Evolutionary conservation across 2,888 invertebrate genomes (phyloP).

Genomic region (Tenodera sinensis): DNA sequence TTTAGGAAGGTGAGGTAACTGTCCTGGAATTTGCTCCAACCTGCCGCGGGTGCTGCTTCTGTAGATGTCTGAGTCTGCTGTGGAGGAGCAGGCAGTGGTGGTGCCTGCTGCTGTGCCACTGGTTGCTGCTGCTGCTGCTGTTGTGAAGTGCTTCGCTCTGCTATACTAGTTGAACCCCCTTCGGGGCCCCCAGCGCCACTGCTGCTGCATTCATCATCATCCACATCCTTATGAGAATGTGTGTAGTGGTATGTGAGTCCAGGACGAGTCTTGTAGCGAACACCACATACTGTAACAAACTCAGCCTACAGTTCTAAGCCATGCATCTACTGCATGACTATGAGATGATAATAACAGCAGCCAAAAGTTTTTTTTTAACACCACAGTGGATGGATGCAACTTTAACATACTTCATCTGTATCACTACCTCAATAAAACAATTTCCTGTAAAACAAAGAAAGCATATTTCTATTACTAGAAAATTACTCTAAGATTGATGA

Average conservation of each 20-base stretch:
- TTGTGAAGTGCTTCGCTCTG: slow-evolving; percentile 26
- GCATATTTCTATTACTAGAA: background rate
- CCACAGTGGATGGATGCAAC: background rate
- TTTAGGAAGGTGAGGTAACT: slow-evolving; percentile 50
- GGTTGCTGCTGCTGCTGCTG: slow-evolving; percentile 9
- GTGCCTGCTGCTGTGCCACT: background rate
- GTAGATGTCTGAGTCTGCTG: slow-evolving; percentile 11
- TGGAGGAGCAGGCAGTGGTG: background rate
- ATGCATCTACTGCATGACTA: background rate
- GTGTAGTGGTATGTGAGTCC: slow-evolving; percentile 94
- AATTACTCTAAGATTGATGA: background rate
- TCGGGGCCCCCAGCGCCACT: slow-evolving; percentile 21
- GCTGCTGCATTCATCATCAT: slow-evolving; percentile 36
- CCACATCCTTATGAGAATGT: slow-evolving; percentile 69
- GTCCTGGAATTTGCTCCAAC: slow-evolving; percentile 55
- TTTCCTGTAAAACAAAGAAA: background rate
- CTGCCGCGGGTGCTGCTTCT: slow-evolving; percentile 41
- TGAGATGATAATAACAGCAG: background rate
- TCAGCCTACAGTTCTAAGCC: slow-evolving; percentile 22
- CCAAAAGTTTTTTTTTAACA: background rate
- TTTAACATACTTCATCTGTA: background rate
- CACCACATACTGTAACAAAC: slow-evolving; percentile 80
- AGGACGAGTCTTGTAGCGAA: slow-evolving; percentile 93
- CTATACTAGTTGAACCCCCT: background rate
- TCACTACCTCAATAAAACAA: background rate